phyloP scores from a whole-genome alignment of 2,888 invertebrate genomes.

The Cephus nigrinus region DNA sequence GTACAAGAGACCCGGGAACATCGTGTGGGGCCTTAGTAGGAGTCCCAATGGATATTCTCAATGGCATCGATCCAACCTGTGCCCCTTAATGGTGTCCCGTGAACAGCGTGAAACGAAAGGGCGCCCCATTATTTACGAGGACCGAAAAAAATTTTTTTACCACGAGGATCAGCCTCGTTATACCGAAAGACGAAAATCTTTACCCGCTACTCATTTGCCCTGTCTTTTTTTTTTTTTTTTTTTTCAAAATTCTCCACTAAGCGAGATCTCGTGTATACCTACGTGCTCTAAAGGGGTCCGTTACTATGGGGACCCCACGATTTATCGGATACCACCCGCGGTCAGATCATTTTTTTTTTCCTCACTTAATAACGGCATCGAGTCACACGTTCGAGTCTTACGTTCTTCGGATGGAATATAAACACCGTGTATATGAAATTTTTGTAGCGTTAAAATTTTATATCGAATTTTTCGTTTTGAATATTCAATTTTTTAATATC shows the following conservation, averaged over 20 bases:
- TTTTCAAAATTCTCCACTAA: not conserved
- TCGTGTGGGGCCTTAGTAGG: not conserved
- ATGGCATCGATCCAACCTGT: not conserved
- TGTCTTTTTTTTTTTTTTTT: not conserved
- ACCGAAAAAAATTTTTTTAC: not conserved
- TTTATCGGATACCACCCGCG: not conserved
- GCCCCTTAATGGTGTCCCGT: conserved; percentile 3
- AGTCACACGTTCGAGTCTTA: not conserved
- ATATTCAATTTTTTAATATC: not conserved
- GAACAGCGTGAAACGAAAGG: not conserved
- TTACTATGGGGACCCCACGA: not conserved
- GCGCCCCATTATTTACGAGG: not conserved
- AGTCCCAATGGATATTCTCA: not conserved
- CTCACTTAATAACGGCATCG: not conserved
- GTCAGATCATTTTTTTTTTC: not conserved
- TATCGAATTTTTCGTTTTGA: not conserved
- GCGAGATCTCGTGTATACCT: not conserved
- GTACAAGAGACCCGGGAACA: not conserved
- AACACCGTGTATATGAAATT: no score
- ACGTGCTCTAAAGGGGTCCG: not conserved
- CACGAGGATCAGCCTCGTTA: not conserved
- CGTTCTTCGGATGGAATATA: not conserved
- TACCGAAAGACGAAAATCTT: not conserved
- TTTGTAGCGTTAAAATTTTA: no score
- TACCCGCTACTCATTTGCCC: not conserved